These are phyloP conservation scores for Nothobranchius kuhntae DNA, from an alignment of 2,113 vertebrate genomes.

Conservation along the genomic window DNA sequence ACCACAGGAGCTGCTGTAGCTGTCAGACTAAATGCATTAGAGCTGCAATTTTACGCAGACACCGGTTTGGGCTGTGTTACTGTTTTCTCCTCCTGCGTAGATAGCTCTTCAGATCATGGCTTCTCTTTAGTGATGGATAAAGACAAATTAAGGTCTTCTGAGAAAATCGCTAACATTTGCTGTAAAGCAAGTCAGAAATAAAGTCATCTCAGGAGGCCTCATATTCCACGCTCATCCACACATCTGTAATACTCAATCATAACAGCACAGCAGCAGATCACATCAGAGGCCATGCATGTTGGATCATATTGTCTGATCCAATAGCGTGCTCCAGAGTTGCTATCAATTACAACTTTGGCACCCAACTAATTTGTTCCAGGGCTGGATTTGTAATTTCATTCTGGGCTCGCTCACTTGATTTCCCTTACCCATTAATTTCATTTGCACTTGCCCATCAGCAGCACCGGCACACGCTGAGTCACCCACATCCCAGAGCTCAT, in stretches of 20 bases:
- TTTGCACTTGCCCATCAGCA: slow-evolving; percentile 80
- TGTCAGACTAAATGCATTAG: slow-evolving; percentile 54
- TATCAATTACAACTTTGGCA: slow-evolving; percentile 86
- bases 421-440: slow-evolving; percentile 84
- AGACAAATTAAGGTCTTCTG: slow-evolving; percentile 22
- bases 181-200: slow-evolving; percentile 44
- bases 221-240: slow-evolving; percentile 50
- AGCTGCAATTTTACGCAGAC: slow-evolving; percentile 38
- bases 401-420: slow-evolving; percentile 81
- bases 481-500: slow-evolving; percentile 79
- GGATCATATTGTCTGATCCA: slow-evolving; percentile 81
- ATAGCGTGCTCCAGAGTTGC: slow-evolving; percentile 70
- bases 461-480: slow-evolving; percentile 76
- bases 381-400: slow-evolving; percentile 83
- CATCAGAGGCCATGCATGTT: slow-evolving; percentile 73
- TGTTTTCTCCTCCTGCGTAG: slow-evolving; percentile 20
- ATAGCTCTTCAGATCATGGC: slow-evolving; percentile 18
- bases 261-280: slow-evolving; percentile 77
- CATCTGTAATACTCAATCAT: slow-evolving; percentile 81
- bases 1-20: slow-evolving; percentile 42
- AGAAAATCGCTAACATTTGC: slow-evolving; percentile 12
- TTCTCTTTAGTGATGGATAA: slow-evolving; percentile 18
- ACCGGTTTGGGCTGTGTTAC: slow-evolving; percentile 33
- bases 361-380: slow-evolving; percentile 82
- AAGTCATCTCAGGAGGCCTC: slow-evolving; percentile 44